Evolutionary conservation across 2,113 vertebrate species (phyloP).

Genomic region (Probosciger aterrimus): DNA sequence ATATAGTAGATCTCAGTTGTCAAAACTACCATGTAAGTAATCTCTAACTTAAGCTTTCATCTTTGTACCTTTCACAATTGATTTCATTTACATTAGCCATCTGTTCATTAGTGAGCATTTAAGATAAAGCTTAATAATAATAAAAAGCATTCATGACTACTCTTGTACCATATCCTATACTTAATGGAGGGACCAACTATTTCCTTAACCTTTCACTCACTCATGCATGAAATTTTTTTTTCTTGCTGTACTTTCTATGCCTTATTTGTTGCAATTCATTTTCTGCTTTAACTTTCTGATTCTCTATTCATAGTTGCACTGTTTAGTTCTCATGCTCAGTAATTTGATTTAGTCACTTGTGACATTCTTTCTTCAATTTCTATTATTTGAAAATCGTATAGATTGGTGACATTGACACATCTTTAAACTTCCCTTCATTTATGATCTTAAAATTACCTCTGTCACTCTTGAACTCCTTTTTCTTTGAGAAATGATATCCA

Average conservation of each 20-base stretch:
- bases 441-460: neutral
- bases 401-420: neutral
- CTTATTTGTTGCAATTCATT: neutral
- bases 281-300: neutral
- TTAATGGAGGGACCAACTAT: neutral
- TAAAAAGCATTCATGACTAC: neutral
- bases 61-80: neutral
- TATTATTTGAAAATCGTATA: neutral
- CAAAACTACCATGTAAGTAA: neutral
- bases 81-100: neutral
- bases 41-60: neutral
- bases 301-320: neutral
- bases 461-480: neutral
- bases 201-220: neutral
- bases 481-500: neutral
- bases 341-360: neutral
- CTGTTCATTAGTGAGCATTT: neutral
- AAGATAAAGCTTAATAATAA: neutral
- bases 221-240: neutral
- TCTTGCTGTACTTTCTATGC: neutral
- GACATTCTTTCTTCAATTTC: neutral
- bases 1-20: neutral
- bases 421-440: neutral
- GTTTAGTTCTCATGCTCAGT: neutral
- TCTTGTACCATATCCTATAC: neutral